Conservation (phyloP, 2,797 vertebrate genomes). For the Hapalemur alaotrensis region DNA sequence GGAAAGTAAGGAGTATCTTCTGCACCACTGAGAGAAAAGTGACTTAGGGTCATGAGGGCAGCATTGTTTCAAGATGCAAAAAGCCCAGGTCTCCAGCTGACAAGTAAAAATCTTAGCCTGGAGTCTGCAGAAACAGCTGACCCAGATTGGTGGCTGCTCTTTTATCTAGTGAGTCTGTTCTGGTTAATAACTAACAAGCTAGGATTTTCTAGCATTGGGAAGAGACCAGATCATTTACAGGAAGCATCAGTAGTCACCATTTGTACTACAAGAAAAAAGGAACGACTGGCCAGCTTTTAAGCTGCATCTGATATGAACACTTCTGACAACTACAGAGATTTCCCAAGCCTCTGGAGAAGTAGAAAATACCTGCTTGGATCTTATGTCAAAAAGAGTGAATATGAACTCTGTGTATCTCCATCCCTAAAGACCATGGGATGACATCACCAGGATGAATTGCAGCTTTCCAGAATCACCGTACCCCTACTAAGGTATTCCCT, state of each 20-base stretch:
- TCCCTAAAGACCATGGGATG: not conserved
- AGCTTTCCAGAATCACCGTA: not conserved
- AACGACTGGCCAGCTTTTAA: not conserved
- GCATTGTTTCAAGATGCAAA: not conserved
- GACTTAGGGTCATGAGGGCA: not conserved
- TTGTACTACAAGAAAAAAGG: not conserved
- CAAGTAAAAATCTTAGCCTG: not conserved
- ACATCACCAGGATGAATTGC: not conserved
- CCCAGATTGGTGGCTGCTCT: not conserved
- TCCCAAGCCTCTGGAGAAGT: not conserved
- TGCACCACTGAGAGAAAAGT: not conserved
- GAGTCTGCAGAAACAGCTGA: not conserved
- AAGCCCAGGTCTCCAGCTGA: not conserved
- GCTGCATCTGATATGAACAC: not conserved
- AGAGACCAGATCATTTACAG: not conserved
- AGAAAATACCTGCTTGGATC: not conserved
- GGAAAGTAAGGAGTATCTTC: not conserved
- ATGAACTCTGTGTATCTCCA: not conserved
- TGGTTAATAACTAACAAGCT: conserved; percentile 2
- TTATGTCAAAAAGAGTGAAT: not conserved
- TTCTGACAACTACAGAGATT: not conserved
- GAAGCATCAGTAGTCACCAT: not conserved
- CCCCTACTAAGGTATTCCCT: not conserved
- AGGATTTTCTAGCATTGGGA: not conserved
- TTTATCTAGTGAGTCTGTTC: not conserved